Percentiles rank a stretch among this genome's conserved stretches.
Evolutionary conservation across 2,113 vertebrate genomes (phyloP).

Genomic region (Alces alces): DNA sequence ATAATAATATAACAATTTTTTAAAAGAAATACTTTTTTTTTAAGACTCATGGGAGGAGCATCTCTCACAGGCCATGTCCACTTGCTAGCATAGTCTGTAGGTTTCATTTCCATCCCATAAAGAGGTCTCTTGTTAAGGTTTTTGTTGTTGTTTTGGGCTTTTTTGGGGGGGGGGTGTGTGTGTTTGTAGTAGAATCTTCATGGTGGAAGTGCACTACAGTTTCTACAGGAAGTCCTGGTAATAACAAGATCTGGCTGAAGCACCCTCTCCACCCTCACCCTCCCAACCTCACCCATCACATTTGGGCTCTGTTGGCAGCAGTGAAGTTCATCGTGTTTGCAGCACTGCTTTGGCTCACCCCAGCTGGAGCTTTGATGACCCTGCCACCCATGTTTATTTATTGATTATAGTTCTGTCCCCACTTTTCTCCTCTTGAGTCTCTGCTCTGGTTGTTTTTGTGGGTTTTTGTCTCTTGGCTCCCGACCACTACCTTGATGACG

Average conservation of each 20-base stretch:
- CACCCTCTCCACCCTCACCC: neutral
- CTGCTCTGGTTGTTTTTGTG: neutral
- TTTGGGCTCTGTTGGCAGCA: neutral
- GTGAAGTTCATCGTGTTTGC: neutral
- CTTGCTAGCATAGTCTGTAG: neutral
- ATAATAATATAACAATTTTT: neutral
- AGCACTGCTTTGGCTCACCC: neutral
- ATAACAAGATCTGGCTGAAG: neutral
- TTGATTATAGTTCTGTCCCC: neutral
- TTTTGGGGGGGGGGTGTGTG: neutral
- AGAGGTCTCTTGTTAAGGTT: neutral
- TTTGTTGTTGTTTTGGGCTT: neutral
- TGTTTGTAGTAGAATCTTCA: neutral
- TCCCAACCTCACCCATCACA: neutral
- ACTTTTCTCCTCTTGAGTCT: neutral
- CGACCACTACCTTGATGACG: neutral
- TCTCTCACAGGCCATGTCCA: neutral
- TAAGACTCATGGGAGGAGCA: neutral
- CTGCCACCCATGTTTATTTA: neutral
- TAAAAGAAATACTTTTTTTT: neutral
- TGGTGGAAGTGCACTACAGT: too few relatives aligned
- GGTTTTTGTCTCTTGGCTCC: neutral
- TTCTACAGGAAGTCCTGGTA: neutral
- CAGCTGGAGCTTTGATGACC: neutral
- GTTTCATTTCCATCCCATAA: neutral